Conservation (phyloP, 2,113 vertebrate species). For the Trachemys scripta region DNA sequence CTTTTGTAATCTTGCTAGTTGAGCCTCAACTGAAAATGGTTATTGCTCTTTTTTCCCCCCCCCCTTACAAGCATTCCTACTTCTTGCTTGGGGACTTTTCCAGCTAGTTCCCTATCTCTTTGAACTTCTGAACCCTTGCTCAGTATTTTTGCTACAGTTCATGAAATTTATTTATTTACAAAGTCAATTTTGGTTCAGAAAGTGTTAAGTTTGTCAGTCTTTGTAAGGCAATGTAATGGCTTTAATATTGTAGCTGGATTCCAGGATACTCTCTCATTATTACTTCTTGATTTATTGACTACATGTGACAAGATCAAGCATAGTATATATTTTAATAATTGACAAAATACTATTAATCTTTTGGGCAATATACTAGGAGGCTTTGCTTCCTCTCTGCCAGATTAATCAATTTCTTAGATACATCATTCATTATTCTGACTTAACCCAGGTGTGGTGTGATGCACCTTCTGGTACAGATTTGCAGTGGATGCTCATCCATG, state of each 20-base stretch:
- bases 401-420: neutral
- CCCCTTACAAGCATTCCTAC: neutral
- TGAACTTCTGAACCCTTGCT: neutral
- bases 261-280: neutral
- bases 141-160: neutral
- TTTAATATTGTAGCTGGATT: neutral
- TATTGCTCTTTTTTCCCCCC: constrained; percentile 9
- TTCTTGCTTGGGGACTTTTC: neutral
- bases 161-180: neutral
- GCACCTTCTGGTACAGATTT: neutral
- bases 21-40: constrained; percentile 30
- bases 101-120: neutral
- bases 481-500: neutral
- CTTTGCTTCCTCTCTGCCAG: neutral
- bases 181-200: neutral
- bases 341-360: neutral
- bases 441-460: neutral
- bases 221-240: neutral
- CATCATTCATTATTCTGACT: neutral
- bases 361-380: neutral
- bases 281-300: neutral
- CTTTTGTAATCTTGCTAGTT: constrained; percentile 39
- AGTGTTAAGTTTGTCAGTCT: rapidly evolving
- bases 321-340: neutral
- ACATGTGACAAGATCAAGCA: neutral